These are phyloP conservation scores for Micrastur ruficollis DNA, from an alignment of 2,797 vertebrate genomes.

Conservation along the genomic window DNA sequence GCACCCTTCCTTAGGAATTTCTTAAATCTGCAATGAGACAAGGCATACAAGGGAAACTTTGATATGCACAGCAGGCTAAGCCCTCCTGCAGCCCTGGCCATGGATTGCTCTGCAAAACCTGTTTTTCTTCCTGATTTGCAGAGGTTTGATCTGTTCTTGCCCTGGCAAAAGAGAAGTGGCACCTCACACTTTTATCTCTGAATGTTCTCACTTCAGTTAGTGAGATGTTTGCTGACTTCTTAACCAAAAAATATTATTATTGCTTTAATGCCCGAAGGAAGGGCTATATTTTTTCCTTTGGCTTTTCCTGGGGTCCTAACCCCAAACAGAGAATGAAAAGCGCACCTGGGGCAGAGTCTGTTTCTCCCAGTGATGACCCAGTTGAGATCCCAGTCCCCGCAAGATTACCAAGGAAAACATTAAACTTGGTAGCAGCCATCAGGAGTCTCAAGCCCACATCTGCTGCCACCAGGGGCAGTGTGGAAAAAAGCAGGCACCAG, in stretches of 20 bases:
- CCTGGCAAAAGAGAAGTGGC: not conserved
- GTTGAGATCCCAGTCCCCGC: not conserved
- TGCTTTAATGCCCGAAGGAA: not conserved
- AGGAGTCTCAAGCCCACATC: not conserved
- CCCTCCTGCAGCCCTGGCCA: slow-evolving; percentile 1
- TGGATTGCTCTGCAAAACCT: not conserved
- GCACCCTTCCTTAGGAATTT: slow-evolving; percentile 25
- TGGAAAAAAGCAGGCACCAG: not conserved
- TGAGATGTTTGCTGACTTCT: not conserved
- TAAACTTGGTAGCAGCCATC: not conserved
- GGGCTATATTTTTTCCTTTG: not conserved
- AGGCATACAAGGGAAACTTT: slow-evolving; percentile 2
- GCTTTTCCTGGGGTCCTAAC: not conserved
- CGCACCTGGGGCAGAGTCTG: not conserved
- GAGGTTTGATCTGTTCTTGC: slow-evolving; percentile 1
- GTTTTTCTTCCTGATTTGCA: not conserved
- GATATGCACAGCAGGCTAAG: slow-evolving; percentile 52
- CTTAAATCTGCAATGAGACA: slow-evolving; percentile 21
- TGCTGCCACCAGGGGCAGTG: not conserved
- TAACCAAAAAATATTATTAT: not conserved
- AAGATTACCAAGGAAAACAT: not conserved
- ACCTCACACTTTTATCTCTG: not conserved
- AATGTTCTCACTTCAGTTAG: not conserved
- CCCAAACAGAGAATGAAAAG: not conserved
- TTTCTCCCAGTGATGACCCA: not conserved